phyloP scores from a whole-genome alignment of 2,113 vertebrate genomes.

The Syngnathus floridae region DNA sequence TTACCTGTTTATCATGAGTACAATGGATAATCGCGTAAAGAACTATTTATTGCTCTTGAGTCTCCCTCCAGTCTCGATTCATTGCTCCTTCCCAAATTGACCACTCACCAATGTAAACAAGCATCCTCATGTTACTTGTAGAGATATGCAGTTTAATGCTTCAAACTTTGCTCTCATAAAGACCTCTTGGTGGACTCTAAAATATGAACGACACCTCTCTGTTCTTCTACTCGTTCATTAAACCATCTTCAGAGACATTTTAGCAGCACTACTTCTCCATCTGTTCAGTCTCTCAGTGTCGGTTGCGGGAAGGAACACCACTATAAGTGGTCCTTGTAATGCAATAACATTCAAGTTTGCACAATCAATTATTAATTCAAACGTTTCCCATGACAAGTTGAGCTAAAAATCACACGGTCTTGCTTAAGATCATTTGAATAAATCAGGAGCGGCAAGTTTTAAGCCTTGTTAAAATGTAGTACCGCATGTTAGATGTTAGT shows the following conservation, averaged over 20 bases:
- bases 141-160: slow-evolving; percentile 1
- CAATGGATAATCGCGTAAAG: background rate
- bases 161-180: slow-evolving; percentile 23
- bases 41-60: slow-evolving; percentile 11
- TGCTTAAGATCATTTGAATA: background rate
- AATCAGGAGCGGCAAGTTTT: background rate
- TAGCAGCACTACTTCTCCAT: slow-evolving; percentile 25
- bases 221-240: background rate
- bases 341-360: slow-evolving; percentile 37
- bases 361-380: slow-evolving; percentile 21
- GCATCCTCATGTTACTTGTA: background rate
- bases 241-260: slow-evolving; percentile 37
- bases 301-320: slow-evolving; percentile 22
- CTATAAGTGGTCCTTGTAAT: slow-evolving; percentile 32
- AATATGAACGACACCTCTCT: background rate
- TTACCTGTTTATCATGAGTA: no score
- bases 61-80: background rate
- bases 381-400: background rate
- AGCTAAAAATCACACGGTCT: background rate
- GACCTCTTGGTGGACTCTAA: background rate
- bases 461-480: background rate
- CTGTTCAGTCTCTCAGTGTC: slow-evolving; percentile 51
- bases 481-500: background rate
- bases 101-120: slow-evolving; percentile 2
- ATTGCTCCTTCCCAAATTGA: background rate